A percentile compares a stretch with the other conserved stretches of the same genome.
phyloP scores from a whole-genome alignment of 2,888 invertebrate genomes.

The Pseudococcus jackbeardsleyi region DNA sequence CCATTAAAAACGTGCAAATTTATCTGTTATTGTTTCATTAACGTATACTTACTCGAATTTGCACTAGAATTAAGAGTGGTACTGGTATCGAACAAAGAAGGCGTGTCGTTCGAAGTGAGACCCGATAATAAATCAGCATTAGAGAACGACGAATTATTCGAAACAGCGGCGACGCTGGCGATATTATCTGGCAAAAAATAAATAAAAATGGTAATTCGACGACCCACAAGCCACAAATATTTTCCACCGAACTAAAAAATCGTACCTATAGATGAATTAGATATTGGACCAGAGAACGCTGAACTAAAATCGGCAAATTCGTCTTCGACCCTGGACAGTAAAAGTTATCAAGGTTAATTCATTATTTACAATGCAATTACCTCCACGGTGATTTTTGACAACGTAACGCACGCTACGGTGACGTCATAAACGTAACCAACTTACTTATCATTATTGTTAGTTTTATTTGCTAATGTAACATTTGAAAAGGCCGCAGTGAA shows the following conservation, averaged over 20 bases:
- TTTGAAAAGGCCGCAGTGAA: conserved; percentile 79
- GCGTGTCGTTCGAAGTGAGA: conserved; percentile 6
- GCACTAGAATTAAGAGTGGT: conserved; percentile 42
- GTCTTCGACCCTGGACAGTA: conserved; percentile 70
- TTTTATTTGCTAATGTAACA: conserved; percentile 59
- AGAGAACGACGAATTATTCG: conserved; percentile 57
- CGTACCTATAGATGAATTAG: conserved; percentile 55
- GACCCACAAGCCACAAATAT: background rate
- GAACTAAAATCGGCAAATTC: conserved; percentile 87
- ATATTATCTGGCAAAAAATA: conserved; percentile 5
- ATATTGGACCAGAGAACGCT: conserved; percentile 73
- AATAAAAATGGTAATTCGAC: background rate
- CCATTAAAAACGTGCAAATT: conserved; percentile 43
- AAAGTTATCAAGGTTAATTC: conserved; percentile 22
- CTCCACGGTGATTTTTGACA: background rate
- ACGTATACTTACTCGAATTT: conserved; percentile 43
- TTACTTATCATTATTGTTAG: conserved; percentile 65
- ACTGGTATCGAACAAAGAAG: conserved; percentile 59
- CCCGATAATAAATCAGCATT: conserved; percentile 62
- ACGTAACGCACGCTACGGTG: background rate
- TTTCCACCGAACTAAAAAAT: background rate
- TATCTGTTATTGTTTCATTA: conserved; percentile 17
- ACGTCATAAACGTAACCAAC: background rate
- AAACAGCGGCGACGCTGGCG: background rate
- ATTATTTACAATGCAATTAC: conserved; percentile 36